Evolutionary conservation across 2,888 invertebrate species (phyloP).

Genomic region (Leptopilina drosophilae): DNA sequence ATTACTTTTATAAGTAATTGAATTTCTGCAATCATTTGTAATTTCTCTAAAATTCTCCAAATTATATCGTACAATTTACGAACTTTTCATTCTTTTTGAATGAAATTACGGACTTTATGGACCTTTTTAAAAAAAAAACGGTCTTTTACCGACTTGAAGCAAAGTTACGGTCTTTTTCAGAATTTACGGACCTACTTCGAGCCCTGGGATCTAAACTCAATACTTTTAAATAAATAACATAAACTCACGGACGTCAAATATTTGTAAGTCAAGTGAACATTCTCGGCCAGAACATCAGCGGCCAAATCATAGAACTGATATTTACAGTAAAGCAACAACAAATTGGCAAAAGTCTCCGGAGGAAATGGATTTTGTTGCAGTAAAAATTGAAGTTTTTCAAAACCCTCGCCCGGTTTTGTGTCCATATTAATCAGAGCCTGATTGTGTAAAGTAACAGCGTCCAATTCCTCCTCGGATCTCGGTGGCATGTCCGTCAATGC

Average conservation of each 20-base stretch:
- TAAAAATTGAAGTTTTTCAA: conserved; percentile 95
- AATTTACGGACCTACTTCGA: too few species aligned
- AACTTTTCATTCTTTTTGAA: too few species aligned
- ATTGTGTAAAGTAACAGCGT: conserved; percentile 98
- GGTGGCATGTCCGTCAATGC: conserved; percentile 94
- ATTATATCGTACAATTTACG: too few species aligned
- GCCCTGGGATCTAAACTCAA: too few species aligned
- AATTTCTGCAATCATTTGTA: too few species aligned
- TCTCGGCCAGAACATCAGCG: conserved; percentile 98
- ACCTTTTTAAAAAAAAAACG: too few species aligned
- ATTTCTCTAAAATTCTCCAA: too few species aligned
- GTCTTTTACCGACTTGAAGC: too few species aligned
- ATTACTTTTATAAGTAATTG: too few species aligned
- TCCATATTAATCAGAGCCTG: conserved; percentile 96
- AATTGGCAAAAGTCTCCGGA: conserved; percentile 97
- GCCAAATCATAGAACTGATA: conserved; percentile 98
- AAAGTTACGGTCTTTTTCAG: too few species aligned
- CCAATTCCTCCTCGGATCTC: conserved; percentile 96
- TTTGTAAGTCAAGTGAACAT: conserved; percentile 96
- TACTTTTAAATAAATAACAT: conserved; percentile 11
- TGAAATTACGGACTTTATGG: too few species aligned
- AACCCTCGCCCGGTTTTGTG: conserved; percentile 92
- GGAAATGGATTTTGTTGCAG: conserved; percentile 98
- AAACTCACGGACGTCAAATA: conserved; percentile 89
- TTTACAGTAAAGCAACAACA: conserved; percentile 95